Conservation (phyloP, 1,140 invertebrate genomes). For the Rhynchophorus ferrugineus region DNA sequence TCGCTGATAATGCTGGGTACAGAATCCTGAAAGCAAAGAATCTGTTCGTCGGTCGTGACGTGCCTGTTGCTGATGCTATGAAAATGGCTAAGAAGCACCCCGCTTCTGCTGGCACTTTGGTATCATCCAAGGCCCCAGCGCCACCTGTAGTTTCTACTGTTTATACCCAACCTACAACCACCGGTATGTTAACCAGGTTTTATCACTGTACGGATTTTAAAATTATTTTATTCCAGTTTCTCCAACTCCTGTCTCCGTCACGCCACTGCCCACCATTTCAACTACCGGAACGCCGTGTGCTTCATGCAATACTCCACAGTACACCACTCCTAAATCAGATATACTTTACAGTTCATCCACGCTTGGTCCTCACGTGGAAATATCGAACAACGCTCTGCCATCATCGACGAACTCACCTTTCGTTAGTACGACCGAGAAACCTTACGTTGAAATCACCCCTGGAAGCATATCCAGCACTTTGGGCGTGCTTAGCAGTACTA, state of each 20-base stretch:
- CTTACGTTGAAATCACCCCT: conserved; percentile 26
- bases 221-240: neutral
- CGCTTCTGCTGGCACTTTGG: conserved; percentile 54
- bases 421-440: conserved; percentile 9
- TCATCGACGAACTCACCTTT: conserved; percentile 17
- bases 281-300: conserved; percentile 11
- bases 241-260: conserved; percentile 1
- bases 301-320: conserved; percentile 19
- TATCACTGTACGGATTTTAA: neutral
- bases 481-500: conserved; percentile 10
- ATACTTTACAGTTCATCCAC: conserved; percentile 5
- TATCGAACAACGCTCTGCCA: conserved; percentile 28
- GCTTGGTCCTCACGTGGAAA: conserved; percentile 20
- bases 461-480: conserved; percentile 3
- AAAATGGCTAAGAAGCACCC: conserved; percentile 62
- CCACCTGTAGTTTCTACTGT: conserved; percentile 4
- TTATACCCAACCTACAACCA: conserved; percentile 7
- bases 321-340: conserved; percentile 16
- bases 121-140: conserved; percentile 13
- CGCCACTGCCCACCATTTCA: conserved; percentile 2
- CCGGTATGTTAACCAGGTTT: conserved; percentile 2
- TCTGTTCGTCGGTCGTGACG: conserved; percentile 63
- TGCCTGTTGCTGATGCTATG: conserved; percentile 59
- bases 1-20: conserved; percentile 73
- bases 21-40: conserved; percentile 74